These are phyloP conservation scores for Mylabris sibirica DNA, from an alignment of 2,888 invertebrate species.

Conservation along the genomic window DNA sequence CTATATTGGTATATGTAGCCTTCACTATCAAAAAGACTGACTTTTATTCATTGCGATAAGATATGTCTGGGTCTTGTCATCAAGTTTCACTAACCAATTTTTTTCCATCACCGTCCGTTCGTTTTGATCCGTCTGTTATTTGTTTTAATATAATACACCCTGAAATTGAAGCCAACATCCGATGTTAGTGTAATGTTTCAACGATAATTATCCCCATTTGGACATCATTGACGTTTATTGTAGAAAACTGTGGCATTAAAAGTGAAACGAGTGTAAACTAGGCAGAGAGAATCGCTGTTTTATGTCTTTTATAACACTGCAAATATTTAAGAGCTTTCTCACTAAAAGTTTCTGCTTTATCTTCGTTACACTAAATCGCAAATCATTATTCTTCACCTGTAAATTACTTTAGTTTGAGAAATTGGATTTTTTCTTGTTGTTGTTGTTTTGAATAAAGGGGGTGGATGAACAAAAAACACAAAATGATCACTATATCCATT, in stretches of 20 bases:
- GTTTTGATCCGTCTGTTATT: too few relatives aligned
- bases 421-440: background rate
- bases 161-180: background rate
- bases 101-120: background rate
- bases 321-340: slow-evolving; percentile 4
- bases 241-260: slow-evolving; percentile 9
- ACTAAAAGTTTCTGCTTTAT: background rate
- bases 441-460: background rate
- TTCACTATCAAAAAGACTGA: background rate
- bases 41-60: slow-evolving; percentile 4
- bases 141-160: background rate
- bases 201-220: slow-evolving; percentile 9
- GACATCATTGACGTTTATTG: slow-evolving; percentile 4
- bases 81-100: background rate
- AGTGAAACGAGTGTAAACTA: background rate
- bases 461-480: background rate
- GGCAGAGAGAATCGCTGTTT: slow-evolving; percentile 11
- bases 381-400: background rate
- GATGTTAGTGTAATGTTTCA: background rate
- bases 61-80: slow-evolving; percentile 9
- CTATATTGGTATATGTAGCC: slow-evolving; percentile 10
- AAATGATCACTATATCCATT: background rate
- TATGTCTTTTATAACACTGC: slow-evolving; percentile 9
- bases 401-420: background rate
- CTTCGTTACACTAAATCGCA: background rate